Base-by-base conservation (phyloP, 2,797 vertebrate genomes). In the Echiichthys vipera region DNA sequence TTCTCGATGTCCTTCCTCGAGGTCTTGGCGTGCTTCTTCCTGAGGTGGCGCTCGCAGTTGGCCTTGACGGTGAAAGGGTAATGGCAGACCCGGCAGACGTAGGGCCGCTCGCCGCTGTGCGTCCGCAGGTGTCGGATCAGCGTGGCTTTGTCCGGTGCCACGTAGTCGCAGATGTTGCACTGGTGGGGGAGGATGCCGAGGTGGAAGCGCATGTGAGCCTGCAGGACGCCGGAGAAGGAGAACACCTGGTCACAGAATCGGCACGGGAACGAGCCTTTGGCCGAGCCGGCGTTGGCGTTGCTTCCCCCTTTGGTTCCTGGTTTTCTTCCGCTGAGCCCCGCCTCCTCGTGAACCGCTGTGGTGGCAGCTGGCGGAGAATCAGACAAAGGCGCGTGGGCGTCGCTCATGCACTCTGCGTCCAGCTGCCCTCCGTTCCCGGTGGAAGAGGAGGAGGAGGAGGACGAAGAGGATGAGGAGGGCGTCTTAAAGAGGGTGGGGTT, bases 41-140 rank as follows among this genome's bases (percentile, higher is more conserved):
- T 94, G 82, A 99, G 93, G 88, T 99, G 98, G 67, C 98, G 96
- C 92, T 99, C 98, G 0, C 98, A 99, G 88, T 99, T 99, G 85
- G 98, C 98, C 85, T 99, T 99, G 86, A 99, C 98, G 0, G 98
- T 99, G 93, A 99, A 99, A 0, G 98, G 97, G 76, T 99, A 99
- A 84, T 97, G 97, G 89, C 98, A 99, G 84, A 99, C 95, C 29
- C 97, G 96, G 87, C 98, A 99, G 66, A 99, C 95, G 53, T 98
- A 99, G 0, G 98, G 98, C 32, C 98, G 94, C 89, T 99, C 98
- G 1, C 97, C 97, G 0, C 98, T 99, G 93, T 99, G 98, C 0
- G 97, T 98, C 57, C 97, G 95, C 87, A 99, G 90, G 88, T 99
- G 98, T 2, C 98, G 95, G 90, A 99, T 98, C 45, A 99, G 93